Base-by-base conservation (phyloP, 2,888 invertebrate species). In the Arenicola marina region DNA sequence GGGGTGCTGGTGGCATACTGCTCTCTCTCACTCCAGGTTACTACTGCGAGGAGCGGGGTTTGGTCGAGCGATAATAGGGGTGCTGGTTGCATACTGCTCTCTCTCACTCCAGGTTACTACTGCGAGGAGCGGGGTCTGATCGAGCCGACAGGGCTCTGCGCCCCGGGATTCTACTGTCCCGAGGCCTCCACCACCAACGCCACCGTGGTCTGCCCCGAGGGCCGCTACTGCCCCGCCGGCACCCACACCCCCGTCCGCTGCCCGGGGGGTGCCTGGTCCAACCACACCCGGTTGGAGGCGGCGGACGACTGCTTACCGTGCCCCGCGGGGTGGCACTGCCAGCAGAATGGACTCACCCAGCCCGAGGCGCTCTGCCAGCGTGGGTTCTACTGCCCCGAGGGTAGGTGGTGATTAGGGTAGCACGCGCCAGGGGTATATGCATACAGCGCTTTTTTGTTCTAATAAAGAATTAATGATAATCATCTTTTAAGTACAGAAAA, bases 381-480 rank as follows among this genome's bases (percentile, higher is more conserved):
- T 54, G 81, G 81, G 1, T 81, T 76, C 65, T 81, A 81, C 71
- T 81, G 81, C 61, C 79, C 79, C 3, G 68, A 73, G 68, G 78
- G 79, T 75, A 11, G 7, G 48, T n/a, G n/a, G n/a, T n/a, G n/a
- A n/a, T n/a, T n/a, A n/a, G n/a, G n/a, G n/a, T n/a, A n/a, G n/a
- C n/a, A n/a, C n/a, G n/a, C n/a, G n/a, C n/a, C n/a, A n/a, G n/a
- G n/a, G n/a, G n/a, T n/a, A n/a, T n/a, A n/a, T n/a, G n/a, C n/a
- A n/a, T n/a, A n/a, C n/a, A n/a, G n/a, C n/a, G n/a, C n/a, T n/a
- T n/a, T n/a, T n/a, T n/a, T n/a, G n/a, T n/a, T n/a, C n/a, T n/a
- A n/a, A n/a, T n/a, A n/a, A n/a, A n/a, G n/a, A n/a, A n/a, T n/a
- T n/a, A n/a, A n/a, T n/a, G n/a, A n/a, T n/a, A n/a, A n/a, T n/a